These are phyloP conservation scores for Anagyrus pseudococci DNA, from an alignment of 2,888 invertebrate genomes.

Conservation along the genomic window DNA sequence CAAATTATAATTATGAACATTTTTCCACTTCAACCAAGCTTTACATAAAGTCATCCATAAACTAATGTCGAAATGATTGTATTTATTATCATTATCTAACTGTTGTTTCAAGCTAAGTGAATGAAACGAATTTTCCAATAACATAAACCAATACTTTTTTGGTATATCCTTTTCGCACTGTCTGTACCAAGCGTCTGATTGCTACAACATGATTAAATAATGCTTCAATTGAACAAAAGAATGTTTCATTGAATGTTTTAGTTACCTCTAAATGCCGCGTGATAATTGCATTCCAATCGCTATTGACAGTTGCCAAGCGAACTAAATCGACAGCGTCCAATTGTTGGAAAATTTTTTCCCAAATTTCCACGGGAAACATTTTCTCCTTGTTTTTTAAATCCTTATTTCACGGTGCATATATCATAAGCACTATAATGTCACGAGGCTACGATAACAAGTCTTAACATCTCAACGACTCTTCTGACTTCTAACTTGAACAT, in stretches of 20 bases:
- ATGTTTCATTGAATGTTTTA: background rate
- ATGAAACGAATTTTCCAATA: constrained; percentile 45
- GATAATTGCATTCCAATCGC: constrained; percentile 45
- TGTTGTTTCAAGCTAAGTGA: constrained; percentile 27
- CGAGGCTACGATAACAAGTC: too few relatives aligned
- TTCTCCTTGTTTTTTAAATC: too few relatives aligned
- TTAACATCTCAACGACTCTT: too few relatives aligned
- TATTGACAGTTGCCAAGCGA: constrained; percentile 43
- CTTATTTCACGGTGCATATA: too few relatives aligned
- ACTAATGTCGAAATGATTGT: constrained; percentile 28
- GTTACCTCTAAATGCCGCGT: constrained; percentile 43
- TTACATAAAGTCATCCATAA: constrained; percentile 46
- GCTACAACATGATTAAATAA: constrained; percentile 36
- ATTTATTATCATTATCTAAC: constrained; percentile 37
- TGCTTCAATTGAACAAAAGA: background rate
- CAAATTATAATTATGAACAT: constrained; percentile 35
- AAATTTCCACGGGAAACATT: constrained; percentile 51
- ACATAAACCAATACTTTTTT: constrained; percentile 39
- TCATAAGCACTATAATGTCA: too few relatives aligned
- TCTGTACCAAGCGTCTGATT: constrained; percentile 44
- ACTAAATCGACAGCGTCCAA: constrained; percentile 42
- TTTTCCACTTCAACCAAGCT: constrained; percentile 45
- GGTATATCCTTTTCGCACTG: constrained; percentile 48
- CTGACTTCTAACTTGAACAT: too few relatives aligned
- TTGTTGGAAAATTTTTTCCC: constrained; percentile 48